phyloP scores from a whole-genome alignment of 2,113 vertebrate genomes.

The Patagioenas fasciata region DNA sequence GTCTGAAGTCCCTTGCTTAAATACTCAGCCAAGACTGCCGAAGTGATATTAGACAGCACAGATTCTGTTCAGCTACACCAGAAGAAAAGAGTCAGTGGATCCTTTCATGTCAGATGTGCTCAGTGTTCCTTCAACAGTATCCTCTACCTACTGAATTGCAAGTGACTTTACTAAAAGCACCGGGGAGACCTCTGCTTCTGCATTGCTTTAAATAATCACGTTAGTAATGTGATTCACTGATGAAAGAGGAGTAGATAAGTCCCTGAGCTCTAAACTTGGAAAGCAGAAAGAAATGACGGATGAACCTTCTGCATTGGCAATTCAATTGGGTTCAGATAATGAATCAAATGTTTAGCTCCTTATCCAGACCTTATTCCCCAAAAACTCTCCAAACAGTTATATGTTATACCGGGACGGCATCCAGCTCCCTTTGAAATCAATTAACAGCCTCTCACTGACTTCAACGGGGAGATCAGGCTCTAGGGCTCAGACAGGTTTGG shows the following conservation, averaged over 20 bases:
- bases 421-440: constrained; percentile 55
- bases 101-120: neutral
- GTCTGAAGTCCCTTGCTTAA: constrained; percentile 71
- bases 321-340: constrained; percentile 27
- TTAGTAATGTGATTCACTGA: constrained; percentile 36
- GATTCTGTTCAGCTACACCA: neutral
- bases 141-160: neutral
- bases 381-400: neutral
- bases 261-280: constrained; percentile 44
- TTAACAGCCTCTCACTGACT: constrained; percentile 23
- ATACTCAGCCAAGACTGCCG: constrained; percentile 27
- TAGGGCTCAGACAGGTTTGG: neutral
- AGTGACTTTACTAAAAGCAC: neutral
- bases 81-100: neutral
- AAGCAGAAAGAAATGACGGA: constrained; percentile 49
- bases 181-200: constrained; percentile 9
- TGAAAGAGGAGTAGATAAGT: constrained; percentile 57
- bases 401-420: constrained; percentile 11
- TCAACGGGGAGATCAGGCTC: neutral
- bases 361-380: neutral
- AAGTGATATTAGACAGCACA: constrained; percentile 40
- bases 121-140: neutral
- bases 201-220: constrained; percentile 40
- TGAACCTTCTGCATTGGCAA: constrained; percentile 34
- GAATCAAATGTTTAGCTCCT: constrained; percentile 30